Percentiles rank a stretch among this genome's conserved stretches.
Evolutionary conservation across 2,888 invertebrate species (phyloP).

Genomic region (Orchestes rusci): DNA sequence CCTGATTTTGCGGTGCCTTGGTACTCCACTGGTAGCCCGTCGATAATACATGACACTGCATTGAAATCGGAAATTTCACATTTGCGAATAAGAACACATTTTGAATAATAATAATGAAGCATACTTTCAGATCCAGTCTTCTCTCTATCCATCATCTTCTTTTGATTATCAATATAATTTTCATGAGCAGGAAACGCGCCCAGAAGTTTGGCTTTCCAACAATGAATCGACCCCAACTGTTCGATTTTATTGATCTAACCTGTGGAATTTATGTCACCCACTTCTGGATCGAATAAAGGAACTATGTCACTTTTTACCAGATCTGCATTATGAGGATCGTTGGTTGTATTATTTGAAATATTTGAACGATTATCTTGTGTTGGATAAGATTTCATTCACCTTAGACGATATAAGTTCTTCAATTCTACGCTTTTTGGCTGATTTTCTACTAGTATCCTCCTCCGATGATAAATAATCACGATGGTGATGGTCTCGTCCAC

Average conservation of each 20-base stretch:
- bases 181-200: not conserved
- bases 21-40: not conserved
- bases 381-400: no score
- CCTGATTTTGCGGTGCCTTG: conserved; percentile 1
- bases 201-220: no score
- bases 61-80: not conserved
- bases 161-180: not conserved
- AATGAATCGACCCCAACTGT: not conserved
- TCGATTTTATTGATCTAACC: not conserved
- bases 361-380: no score
- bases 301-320: not conserved
- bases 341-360: no score
- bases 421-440: no score
- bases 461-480: no score
- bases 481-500: no score
- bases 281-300: not conserved
- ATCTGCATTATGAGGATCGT: no score
- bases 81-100: not conserved
- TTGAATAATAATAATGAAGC: conserved; percentile 1
- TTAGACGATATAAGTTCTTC: no score
- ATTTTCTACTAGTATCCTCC: no score
- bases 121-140: not conserved
- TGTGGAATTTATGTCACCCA: not conserved
- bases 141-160: not conserved
- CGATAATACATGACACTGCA: not conserved